Percentiles rank a stretch among this genome's conserved stretches.
phyloP scores from a whole-genome alignment of 2,888 invertebrate genomes.

The Pterobdella sp. region DNA sequence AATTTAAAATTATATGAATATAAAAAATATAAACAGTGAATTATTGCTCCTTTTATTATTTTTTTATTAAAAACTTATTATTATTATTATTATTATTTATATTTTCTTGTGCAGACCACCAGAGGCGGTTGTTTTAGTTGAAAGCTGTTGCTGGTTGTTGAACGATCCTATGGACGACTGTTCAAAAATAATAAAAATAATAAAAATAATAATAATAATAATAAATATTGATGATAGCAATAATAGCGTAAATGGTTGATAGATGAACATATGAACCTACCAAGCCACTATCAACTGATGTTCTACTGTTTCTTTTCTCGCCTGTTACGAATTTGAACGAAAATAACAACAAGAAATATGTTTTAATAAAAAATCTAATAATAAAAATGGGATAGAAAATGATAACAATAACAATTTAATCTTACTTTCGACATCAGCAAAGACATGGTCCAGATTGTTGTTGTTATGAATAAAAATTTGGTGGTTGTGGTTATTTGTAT shows the following conservation, averaged over 20 bases:
- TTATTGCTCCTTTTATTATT: no score
- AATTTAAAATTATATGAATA: no score
- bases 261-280: constrained; percentile 41
- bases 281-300: constrained; percentile 88
- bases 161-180: constrained; percentile 12
- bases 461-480: no score
- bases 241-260: not conserved
- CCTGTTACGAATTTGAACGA: constrained; percentile 6
- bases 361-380: not conserved
- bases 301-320: constrained; percentile 79
- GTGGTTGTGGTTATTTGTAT: no score
- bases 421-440: not conserved
- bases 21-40: no score
- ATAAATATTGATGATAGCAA: not conserved
- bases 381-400: no score
- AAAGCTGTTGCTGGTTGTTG: constrained; percentile 9
- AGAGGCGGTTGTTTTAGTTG: not conserved
- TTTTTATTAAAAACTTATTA: no score
- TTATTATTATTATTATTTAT: not conserved
- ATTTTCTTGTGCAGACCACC: not conserved
- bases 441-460: not conserved
- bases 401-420: no score
- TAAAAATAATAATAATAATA: constrained; percentile 18
- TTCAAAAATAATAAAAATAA: not conserved
- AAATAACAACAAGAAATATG: not conserved